phyloP scores from a whole-genome alignment of 2,888 invertebrate species.

The Nezara viridula region DNA sequence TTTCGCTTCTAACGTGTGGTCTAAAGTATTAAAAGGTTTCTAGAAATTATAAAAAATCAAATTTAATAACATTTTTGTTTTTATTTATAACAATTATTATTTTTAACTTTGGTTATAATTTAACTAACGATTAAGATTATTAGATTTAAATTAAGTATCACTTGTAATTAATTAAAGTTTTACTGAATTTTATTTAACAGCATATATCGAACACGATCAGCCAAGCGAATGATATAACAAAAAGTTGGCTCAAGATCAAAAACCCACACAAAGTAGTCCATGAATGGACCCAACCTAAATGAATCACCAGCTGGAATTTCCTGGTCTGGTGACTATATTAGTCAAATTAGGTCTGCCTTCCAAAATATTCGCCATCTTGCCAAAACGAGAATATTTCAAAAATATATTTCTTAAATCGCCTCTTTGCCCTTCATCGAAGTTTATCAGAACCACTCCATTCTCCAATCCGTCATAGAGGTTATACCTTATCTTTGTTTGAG shows the following conservation, averaged over 20 bases:
- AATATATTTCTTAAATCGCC: background rate
- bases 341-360: slow-evolving; percentile 2
- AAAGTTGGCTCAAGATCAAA: background rate
- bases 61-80: no score
- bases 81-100: no score
- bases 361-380: no score
- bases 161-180: no score
- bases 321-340: background rate
- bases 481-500: background rate
- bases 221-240: background rate
- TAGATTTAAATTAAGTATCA: no score
- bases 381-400: background rate
- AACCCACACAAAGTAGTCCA: background rate
- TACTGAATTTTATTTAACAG: no score
- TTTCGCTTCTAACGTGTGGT: no score
- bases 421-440: background rate
- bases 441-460: background rate
- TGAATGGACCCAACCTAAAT: background rate
- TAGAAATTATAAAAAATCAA: no score
- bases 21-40: no score
- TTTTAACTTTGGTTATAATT: no score
- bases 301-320: background rate
- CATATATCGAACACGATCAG: background rate
- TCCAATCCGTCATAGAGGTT: no score
- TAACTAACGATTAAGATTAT: no score